Evolutionary conservation across 2,797 vertebrate species (phyloP).

Genomic region (Scolopax rusticola): DNA sequence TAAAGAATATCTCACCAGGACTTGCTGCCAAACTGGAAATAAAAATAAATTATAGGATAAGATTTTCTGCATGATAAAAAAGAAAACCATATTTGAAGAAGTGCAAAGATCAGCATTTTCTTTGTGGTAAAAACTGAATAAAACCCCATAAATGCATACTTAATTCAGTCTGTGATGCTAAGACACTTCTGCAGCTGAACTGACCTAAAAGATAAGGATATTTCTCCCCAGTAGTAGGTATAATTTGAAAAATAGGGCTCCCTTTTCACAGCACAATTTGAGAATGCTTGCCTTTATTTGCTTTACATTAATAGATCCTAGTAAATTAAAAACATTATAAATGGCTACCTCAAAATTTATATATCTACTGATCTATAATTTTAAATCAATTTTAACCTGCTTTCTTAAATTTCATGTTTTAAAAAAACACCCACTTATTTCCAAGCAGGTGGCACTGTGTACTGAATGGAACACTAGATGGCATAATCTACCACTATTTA

Average conservation of each 20-base stretch:
- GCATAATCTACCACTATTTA: slow-evolving; percentile 14
- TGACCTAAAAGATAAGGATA: background rate
- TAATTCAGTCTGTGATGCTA: background rate
- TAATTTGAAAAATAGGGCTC: background rate
- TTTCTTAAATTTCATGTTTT: background rate
- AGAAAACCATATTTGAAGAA: background rate
- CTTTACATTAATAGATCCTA: background rate
- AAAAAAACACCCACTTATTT: background rate
- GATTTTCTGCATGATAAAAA: background rate
- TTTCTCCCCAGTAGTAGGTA: background rate
- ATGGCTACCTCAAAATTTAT: background rate
- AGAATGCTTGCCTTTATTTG: background rate
- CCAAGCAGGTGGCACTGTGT: background rate
- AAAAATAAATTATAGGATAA: background rate
- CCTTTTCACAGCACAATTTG: background rate
- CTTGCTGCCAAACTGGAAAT: background rate
- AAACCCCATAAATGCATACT: background rate
- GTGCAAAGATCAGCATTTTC: background rate
- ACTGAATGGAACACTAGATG: slow-evolving; percentile 43
- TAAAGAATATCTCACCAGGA: background rate
- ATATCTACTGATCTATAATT: background rate
- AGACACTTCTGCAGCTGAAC: background rate
- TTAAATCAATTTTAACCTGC: background rate
- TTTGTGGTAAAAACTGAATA: background rate
- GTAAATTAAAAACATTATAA: background rate